Evolutionary conservation across 1,140 invertebrate genomes (phyloP).

Genomic region (Drosophila punjabiensis): DNA sequence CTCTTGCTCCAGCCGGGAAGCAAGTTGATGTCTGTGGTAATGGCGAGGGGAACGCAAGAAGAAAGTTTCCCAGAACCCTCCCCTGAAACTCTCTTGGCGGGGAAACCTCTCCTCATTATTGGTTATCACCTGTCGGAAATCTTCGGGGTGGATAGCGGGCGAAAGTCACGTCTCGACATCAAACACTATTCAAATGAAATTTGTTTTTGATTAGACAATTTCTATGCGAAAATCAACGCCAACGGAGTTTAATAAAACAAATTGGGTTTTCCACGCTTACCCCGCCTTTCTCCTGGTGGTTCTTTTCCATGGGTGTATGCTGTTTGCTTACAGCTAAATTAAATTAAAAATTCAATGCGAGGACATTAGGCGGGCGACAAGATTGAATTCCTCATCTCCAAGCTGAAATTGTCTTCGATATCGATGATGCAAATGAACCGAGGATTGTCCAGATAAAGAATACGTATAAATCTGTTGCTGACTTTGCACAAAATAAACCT

Average conservation of each 20-base stretch:
- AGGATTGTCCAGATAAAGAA: conserved; percentile 3
- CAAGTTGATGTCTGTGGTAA: conserved; percentile 6
- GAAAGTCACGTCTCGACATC: conserved; percentile 50
- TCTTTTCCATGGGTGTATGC: not conserved
- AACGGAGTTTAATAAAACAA: conserved; percentile 52
- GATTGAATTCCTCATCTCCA: conserved; percentile 35
- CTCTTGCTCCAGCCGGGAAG: not conserved
- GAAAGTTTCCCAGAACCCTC: conserved; percentile 3
- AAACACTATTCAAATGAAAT: conserved; percentile 58
- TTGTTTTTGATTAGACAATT: conserved; percentile 59
- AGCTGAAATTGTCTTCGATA: conserved; percentile 8
- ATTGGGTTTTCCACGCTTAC: conserved; percentile 32
- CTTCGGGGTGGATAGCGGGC: conserved; percentile 13
- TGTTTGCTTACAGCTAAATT: conserved; percentile 42
- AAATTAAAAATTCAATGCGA: conserved; percentile 53
- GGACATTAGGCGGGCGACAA: conserved; percentile 35
- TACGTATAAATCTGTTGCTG: conserved; percentile 22
- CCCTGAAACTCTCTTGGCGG: not conserved
- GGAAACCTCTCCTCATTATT: conserved; percentile 21
- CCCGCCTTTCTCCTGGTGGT: not conserved
- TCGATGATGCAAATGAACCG: conserved; percentile 34
- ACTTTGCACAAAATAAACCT: conserved; percentile 9
- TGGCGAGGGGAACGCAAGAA: not conserved
- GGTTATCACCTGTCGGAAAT: conserved; percentile 44
- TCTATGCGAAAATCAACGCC: conserved; percentile 51